Evolutionary conservation across 2,113 vertebrate genomes (phyloP).

Genomic region (Rhipidura dahli): DNA sequence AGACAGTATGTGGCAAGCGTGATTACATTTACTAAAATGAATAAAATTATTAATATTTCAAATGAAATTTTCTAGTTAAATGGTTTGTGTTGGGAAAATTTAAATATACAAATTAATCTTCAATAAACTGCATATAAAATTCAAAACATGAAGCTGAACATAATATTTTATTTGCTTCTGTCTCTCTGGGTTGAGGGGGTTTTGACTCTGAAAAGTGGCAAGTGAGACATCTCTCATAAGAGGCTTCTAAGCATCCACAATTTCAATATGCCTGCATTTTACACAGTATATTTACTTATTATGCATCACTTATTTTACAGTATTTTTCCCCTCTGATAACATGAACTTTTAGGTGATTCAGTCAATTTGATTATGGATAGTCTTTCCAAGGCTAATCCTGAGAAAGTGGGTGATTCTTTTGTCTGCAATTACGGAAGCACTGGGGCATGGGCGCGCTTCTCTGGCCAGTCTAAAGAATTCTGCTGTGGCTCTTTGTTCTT

Average conservation of each 20-base stretch:
- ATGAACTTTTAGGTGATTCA: not conserved
- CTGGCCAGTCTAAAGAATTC: not conserved
- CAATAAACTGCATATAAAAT: not conserved
- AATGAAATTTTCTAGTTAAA: not conserved
- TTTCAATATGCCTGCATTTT: not conserved
- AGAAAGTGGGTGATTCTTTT: not conserved
- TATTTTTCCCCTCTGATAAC: not conserved
- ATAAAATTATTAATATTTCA: not conserved
- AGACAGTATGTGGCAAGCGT: not conserved
- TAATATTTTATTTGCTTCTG: not conserved
- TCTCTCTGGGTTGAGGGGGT: rapidly evolving
- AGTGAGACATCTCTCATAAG: not conserved
- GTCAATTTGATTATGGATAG: not conserved
- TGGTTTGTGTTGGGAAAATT: not conserved
- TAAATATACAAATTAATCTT: not conserved
- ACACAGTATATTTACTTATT: not conserved
- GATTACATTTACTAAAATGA: not conserved
- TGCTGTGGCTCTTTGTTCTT: not conserved
- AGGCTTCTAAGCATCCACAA: not conserved
- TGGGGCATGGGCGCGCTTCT: rapidly evolving
- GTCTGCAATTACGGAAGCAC: not conserved
- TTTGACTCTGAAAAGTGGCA: not conserved
- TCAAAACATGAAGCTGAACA: not conserved
- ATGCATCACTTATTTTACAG: not conserved
- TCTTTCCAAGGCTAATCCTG: not conserved